phyloP scores from a whole-genome alignment of 2,113 vertebrate species.

The Vulpes ferrilata region DNA sequence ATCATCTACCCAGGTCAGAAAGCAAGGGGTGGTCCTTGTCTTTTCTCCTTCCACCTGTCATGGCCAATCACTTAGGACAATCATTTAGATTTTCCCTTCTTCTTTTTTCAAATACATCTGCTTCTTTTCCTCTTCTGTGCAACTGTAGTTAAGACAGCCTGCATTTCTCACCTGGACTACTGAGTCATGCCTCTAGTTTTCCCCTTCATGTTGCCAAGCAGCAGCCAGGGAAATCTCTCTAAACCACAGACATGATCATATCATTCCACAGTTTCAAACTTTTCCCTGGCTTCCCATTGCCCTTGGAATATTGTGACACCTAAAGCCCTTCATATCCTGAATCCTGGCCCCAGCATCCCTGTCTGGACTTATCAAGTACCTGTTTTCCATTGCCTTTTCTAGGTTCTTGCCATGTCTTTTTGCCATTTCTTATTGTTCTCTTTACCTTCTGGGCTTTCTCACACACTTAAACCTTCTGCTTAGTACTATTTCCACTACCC shows the following conservation, averaged over 20 bases:
- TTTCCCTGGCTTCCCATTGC: not conserved
- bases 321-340: not conserved
- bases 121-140: not conserved
- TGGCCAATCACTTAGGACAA: not conserved
- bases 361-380: not conserved
- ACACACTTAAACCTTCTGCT: not conserved
- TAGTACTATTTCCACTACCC: not conserved
- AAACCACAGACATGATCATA: not conserved
- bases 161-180: not conserved
- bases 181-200: not conserved
- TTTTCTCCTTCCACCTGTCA: not conserved
- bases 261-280: not conserved
- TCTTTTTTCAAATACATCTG: not conserved
- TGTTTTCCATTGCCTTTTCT: not conserved
- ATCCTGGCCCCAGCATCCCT: not conserved
- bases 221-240: not conserved
- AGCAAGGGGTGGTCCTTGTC: not conserved
- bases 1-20: not conserved
- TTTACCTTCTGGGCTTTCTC: not conserved
- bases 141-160: not conserved
- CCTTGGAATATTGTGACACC: not conserved
- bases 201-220: not conserved
- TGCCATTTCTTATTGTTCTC: not conserved
- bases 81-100: not conserved
- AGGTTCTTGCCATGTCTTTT: not conserved